phyloP scores from a whole-genome alignment of 2,888 invertebrate genomes.

The Ceramica pisi region DNA sequence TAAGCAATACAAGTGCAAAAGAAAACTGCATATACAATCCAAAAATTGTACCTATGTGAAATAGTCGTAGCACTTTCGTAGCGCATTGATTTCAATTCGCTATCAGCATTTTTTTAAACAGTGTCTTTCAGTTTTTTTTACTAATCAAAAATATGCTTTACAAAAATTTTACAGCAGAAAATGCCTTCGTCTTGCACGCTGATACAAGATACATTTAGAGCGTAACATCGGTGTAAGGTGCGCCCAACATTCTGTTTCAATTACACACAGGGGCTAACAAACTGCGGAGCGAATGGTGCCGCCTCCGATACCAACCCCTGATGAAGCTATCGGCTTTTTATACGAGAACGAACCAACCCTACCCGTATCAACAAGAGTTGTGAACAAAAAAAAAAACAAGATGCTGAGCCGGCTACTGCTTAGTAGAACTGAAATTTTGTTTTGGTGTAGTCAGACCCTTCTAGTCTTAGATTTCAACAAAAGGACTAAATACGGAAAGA shows the following conservation, averaged over 20 bases:
- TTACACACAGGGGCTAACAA: constrained; percentile 64
- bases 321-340: constrained; percentile 68
- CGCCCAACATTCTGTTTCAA: constrained; percentile 64
- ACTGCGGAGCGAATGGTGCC: constrained; percentile 54
- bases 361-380: constrained; percentile 43
- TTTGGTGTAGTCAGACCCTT: background rate
- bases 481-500: background rate
- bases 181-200: background rate
- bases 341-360: constrained; percentile 38
- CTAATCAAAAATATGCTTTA: too few relatives aligned
- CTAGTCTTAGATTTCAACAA: background rate
- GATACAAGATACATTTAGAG: background rate
- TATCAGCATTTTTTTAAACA: too few relatives aligned
- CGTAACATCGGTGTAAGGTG: constrained; percentile 46
- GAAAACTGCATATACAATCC: too few relatives aligned
- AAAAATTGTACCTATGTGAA: too few relatives aligned
- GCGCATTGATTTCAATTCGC: too few relatives aligned
- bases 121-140: too few relatives aligned
- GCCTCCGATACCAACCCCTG: constrained; percentile 62
- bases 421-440: background rate
- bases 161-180: background rate
- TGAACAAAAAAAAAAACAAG: constrained; percentile 24
- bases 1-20: too few relatives aligned
- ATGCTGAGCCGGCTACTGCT: constrained; percentile 1
- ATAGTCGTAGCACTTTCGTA: too few relatives aligned